Conservation (phyloP, 2,888 invertebrate genomes). For the Epistrophe grossulariae region DNA sequence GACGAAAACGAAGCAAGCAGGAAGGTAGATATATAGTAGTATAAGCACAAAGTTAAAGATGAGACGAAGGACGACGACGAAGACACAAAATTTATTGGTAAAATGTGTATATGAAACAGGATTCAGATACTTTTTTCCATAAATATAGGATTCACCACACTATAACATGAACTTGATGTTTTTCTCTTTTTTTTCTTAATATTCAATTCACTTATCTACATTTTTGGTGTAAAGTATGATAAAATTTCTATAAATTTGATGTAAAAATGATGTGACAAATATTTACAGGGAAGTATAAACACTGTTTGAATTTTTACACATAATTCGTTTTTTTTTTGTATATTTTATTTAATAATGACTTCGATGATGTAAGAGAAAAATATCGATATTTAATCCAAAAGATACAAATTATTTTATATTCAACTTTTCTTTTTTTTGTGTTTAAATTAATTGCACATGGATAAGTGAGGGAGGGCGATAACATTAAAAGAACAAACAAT, state of each 20-base stretch:
- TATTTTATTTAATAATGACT: conserved; percentile 1
- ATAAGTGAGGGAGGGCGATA: neutral
- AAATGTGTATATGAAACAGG: conserved; percentile 61
- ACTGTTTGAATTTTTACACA: conserved; percentile 40
- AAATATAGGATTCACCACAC: conserved; percentile 22
- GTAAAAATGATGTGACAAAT: neutral
- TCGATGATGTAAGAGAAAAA: conserved; percentile 70
- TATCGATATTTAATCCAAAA: conserved; percentile 42
- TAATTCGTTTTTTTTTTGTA: neutral
- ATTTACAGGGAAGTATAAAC: neutral
- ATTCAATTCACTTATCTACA: conserved; percentile 35
- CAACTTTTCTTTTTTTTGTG: neutral
- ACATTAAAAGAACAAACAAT: neutral
- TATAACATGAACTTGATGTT: neutral
- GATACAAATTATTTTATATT: conserved; percentile 22
- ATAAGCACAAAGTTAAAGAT: conserved; percentile 46
- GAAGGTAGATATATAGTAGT: neutral
- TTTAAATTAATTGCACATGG: neutral
- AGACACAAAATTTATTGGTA: conserved; percentile 55
- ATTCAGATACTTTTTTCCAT: conserved; percentile 61
- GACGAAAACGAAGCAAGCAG: conserved; percentile 33
- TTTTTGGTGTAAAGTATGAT: conserved; percentile 39
- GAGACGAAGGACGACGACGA: conserved; percentile 22
- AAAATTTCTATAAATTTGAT: conserved; percentile 3
- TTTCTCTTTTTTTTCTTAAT: neutral